Conservation (phyloP, 2,888 invertebrate genomes). For the Plebejus anna region DNA sequence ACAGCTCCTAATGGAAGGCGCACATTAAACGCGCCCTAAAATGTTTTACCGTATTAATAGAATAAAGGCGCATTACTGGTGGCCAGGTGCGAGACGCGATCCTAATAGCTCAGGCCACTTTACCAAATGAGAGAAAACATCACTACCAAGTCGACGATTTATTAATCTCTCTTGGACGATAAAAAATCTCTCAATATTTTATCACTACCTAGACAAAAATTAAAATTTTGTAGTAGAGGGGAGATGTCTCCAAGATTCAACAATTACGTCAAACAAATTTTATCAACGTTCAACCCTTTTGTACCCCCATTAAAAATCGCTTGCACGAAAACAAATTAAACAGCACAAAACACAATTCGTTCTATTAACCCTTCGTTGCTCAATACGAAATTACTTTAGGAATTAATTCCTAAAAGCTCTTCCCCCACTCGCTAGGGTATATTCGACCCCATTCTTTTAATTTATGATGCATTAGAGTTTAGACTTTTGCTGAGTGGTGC, state of each 20-base stretch:
- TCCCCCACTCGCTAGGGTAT: slow-evolving; percentile 34
- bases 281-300: slow-evolving; percentile 5
- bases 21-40: slow-evolving; percentile 68
- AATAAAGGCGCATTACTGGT: slow-evolving; percentile 48
- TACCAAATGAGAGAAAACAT: slow-evolving; percentile 43
- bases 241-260: not conserved
- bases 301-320: slow-evolving; percentile 44
- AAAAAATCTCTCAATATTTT: not conserved
- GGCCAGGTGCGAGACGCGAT: slow-evolving; percentile 68
- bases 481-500: slow-evolving; percentile 35
- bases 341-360: slow-evolving; percentile 69
- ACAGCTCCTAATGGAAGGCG: slow-evolving; percentile 73
- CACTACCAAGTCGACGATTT: slow-evolving; percentile 28
- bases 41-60: slow-evolving; percentile 73
- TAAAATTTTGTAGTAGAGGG: not conserved
- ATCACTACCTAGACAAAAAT: not conserved
- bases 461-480: slow-evolving; percentile 54
- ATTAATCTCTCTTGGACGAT: not conserved
- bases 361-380: slow-evolving; percentile 61
- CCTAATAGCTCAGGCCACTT: slow-evolving; percentile 61
- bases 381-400: slow-evolving; percentile 63
- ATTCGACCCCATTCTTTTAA: slow-evolving; percentile 48
- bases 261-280: not conserved
- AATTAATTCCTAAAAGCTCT: slow-evolving; percentile 53
- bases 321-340: slow-evolving; percentile 67